phyloP scores from a whole-genome alignment of 2,888 invertebrate species.

The Camponotus fellah region DNA sequence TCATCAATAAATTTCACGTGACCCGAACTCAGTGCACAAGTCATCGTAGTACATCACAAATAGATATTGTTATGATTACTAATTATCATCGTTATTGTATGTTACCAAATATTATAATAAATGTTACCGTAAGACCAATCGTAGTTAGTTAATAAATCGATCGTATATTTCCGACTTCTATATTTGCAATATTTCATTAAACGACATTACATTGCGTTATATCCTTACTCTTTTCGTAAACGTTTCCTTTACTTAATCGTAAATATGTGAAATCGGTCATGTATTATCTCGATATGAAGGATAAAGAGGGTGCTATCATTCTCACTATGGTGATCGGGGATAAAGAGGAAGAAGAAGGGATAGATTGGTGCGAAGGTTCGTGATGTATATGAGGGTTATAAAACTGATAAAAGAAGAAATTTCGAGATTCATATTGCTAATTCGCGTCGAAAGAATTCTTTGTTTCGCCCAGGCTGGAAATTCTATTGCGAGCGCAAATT shows the following conservation, averaged over 20 bases:
- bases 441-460: conserved; percentile 42
- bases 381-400: conserved; percentile 31
- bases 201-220: conserved; percentile 83
- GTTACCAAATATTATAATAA: conserved; percentile 82
- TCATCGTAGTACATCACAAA: conserved; percentile 86
- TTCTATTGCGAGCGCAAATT: conserved; percentile 44
- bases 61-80: conserved; percentile 85
- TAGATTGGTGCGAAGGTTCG: background rate
- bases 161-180: conserved; percentile 75
- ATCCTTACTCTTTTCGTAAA: conserved; percentile 73
- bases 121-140: conserved; percentile 79
- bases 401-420: conserved; percentile 38
- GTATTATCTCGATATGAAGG: conserved; percentile 66
- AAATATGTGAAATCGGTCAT: conserved; percentile 68
- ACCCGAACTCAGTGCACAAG: conserved; percentile 84
- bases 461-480: conserved; percentile 72
- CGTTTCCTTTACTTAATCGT: conserved; percentile 71
- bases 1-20: conserved; percentile 85
- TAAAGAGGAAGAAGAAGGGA: conserved; percentile 56
- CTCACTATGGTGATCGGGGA: conserved; percentile 54
- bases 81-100: conserved; percentile 83
- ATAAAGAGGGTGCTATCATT: conserved; percentile 62
- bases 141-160: conserved; percentile 77
- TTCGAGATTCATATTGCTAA: conserved; percentile 25
- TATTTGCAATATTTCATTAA: conserved; percentile 80